These are phyloP conservation scores for Chrysomela aeneicollis DNA, from an alignment of 2,888 invertebrate genomes.

Conservation along the genomic window DNA sequence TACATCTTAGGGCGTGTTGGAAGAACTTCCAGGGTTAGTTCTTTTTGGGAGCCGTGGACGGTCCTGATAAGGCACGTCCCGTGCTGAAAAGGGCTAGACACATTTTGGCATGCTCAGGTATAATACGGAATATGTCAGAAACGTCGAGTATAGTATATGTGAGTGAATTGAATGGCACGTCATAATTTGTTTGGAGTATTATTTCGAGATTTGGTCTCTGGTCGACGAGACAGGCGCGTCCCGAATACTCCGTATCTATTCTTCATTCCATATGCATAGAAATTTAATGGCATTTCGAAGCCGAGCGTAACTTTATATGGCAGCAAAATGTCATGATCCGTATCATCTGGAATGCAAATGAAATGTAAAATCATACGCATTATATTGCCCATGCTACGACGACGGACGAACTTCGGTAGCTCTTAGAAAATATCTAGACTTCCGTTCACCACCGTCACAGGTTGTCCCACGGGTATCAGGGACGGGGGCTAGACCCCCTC, in stretches of 20 bases:
- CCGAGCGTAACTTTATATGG: conserved; percentile 57
- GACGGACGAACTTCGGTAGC: neutral
- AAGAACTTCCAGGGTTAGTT: too few relatives aligned
- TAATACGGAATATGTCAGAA: conserved; percentile 36
- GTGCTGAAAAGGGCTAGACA: conserved; percentile 28
- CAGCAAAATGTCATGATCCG: conserved; percentile 60
- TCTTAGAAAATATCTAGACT: neutral
- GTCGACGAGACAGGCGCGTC: conserved; percentile 32
- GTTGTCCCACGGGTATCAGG: too few relatives aligned
- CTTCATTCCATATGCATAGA: conserved; percentile 62
- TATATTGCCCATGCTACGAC: neutral
- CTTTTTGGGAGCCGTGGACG: too few relatives aligned
- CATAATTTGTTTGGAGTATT: conserved; percentile 42
- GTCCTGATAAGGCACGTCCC: too few relatives aligned
- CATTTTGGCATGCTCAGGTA: conserved; percentile 32
- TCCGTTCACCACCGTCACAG: neutral
- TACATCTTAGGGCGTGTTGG: too few relatives aligned
- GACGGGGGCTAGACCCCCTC: too few relatives aligned
- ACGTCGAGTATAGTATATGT: conserved; percentile 35
- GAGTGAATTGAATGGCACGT: conserved; percentile 41
- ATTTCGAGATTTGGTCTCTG: conserved; percentile 41
- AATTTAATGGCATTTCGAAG: conserved; percentile 61
- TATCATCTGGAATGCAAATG: conserved; percentile 62
- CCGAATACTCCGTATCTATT: conserved; percentile 46
- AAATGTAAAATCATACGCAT: conserved; percentile 59